Base-by-base conservation (phyloP, 64 coral and sea anemone genomes). In the Pachyseris speciosa region DNA sequence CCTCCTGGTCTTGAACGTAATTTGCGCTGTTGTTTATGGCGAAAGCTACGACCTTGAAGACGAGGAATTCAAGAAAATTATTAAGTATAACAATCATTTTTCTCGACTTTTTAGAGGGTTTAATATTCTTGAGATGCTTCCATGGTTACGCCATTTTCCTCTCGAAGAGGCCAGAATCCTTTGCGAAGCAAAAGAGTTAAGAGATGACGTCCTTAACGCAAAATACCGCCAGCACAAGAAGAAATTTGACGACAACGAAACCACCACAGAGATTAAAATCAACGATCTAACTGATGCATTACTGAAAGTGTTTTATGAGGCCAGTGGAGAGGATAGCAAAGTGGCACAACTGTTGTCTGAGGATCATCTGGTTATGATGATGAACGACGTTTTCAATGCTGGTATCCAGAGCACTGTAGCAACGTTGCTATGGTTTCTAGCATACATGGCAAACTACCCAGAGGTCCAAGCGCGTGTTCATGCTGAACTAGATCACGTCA, bases 401-500 rank as follows among this genome's bases (percentile, higher is more conserved):
- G 91, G 91, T 7, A 36, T 75, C 28, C 72, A 94, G 75, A 80
- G 84, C 51, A 81, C 80, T 11, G 58, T 48, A 20, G 78, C 91
- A 0, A 94, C 91, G 26, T 31, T 94, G 4, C 91, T 74, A 17
- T 94, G 91, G 91, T 24, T 94, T 39, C 25, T 94, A 9, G 74
- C 91, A 1, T 94, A 72, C 39, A 63, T 94, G 72, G 91, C 87
- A 12, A 94, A 80, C 42, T 94, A 84, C 91, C 91, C 91, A 59
- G 84, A 94, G 16, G 44, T 83, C 37, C 91, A 94, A 72, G 65
- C 83, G 15, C 67, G 80, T 17, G 52, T 87, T 15, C 91, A 94
- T 47, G 45, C 72, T 13, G 91, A 94, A 37, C n/a, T 94, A 22
- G 91, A 94, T 36, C 45, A 83, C 7, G 25, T 94, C 20, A 61